Evolutionary conservation across 2,888 invertebrate species (phyloP).

Genomic region (Bruchidius siliquastri): DNA sequence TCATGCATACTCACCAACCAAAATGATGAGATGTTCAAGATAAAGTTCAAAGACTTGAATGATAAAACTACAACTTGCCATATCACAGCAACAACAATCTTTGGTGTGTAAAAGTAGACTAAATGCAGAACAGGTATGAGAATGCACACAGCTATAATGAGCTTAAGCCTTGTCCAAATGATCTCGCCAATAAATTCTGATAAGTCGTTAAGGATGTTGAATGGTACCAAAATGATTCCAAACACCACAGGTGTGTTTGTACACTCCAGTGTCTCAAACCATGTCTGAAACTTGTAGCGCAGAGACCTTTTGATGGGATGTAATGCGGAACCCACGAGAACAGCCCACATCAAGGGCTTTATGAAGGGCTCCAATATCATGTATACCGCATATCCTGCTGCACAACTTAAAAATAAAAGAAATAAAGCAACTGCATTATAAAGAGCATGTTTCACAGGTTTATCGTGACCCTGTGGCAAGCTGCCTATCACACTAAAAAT

Average conservation of each 20-base stretch:
- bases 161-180: constrained; percentile 63
- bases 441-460: constrained; percentile 86
- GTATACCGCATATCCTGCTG: constrained; percentile 73
- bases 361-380: constrained; percentile 87
- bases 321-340: constrained; percentile 93
- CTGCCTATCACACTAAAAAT: constrained; percentile 64
- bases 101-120: constrained; percentile 69
- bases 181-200: constrained; percentile 71
- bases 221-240: constrained; percentile 59
- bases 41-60: constrained; percentile 35
- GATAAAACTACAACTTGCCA: constrained; percentile 46
- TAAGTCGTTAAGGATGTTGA: constrained; percentile 69
- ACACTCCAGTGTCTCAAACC: constrained; percentile 70
- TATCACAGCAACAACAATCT: constrained; percentile 55
- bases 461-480: constrained; percentile 74
- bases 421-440: constrained; percentile 84
- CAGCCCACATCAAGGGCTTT: constrained; percentile 91
- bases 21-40: constrained; percentile 40
- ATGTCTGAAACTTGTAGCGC: constrained; percentile 68
- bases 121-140: constrained; percentile 53
- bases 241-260: constrained; percentile 63
- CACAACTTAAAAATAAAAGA: constrained; percentile 63
- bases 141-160: constrained; percentile 49
- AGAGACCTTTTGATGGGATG: constrained; percentile 88
- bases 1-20: constrained; percentile 38